Evolutionary conservation across 2,888 invertebrate genomes (phyloP).

Genomic region (Spilarctia lutea): DNA sequence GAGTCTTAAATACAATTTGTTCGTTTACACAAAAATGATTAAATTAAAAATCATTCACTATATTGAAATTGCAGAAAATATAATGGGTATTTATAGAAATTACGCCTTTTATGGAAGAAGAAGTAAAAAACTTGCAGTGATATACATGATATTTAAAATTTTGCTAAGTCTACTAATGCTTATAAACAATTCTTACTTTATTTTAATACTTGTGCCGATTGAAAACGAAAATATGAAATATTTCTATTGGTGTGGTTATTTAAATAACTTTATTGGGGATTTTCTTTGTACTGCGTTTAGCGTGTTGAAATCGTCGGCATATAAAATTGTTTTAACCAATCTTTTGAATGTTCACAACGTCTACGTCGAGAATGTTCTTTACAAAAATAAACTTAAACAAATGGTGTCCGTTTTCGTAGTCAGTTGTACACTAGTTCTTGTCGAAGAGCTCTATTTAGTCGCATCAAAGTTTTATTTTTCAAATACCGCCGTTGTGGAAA

Average conservation of each 20-base stretch:
- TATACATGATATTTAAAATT: background rate
- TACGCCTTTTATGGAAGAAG: background rate
- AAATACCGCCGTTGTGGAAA: background rate
- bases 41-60: background rate
- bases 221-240: background rate
- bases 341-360: background rate
- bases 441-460: background rate
- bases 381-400: background rate
- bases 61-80: slow-evolving; percentile 1
- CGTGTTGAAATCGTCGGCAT: background rate
- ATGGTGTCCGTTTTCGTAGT: background rate
- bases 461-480: background rate
- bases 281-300: background rate
- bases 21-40: background rate
- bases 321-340: background rate
- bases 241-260: background rate
- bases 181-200: background rate
- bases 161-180: background rate
- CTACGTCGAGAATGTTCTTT: background rate
- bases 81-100: slow-evolving; percentile 10
- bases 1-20: background rate
- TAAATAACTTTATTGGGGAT: background rate
- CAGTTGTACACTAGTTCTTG: background rate
- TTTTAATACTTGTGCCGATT: background rate
- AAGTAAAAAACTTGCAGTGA: background rate